phyloP scores from a whole-genome alignment of 2,888 invertebrate species.

The Nephrotoma guestfalica region DNA sequence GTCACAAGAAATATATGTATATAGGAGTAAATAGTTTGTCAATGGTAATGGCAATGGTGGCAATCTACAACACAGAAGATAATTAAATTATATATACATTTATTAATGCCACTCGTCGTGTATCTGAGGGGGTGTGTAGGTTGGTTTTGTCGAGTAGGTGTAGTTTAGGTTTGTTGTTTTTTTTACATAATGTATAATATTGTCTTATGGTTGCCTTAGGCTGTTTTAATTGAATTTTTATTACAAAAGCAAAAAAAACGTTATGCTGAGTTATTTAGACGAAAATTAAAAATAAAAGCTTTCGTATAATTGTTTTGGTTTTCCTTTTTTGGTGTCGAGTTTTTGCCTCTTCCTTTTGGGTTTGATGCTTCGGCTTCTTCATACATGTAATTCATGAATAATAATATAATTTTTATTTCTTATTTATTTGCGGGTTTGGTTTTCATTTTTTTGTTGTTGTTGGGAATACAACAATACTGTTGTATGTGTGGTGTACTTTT shows the following conservation, averaged over 20 bases:
- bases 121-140: neutral
- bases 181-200: neutral
- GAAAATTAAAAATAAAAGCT: neutral
- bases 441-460: neutral
- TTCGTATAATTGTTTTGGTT: neutral
- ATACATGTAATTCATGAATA: neutral
- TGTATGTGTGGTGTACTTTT: neutral
- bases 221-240: neutral
- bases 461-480: neutral
- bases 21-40: neutral
- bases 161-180: neutral
- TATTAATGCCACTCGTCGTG: neutral
- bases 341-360: neutral
- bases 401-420: neutral
- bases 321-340: neutral
- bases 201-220: neutral
- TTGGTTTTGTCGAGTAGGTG: neutral
- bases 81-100: neutral
- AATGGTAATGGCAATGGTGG: neutral
- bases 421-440: neutral
- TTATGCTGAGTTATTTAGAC: neutral
- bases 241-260: neutral
- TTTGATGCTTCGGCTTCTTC: neutral
- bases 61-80: neutral
- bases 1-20: neutral